These are phyloP conservation scores for Neolamprologus longior DNA, from an alignment of 2,113 vertebrate species.

Conservation along the genomic window DNA sequence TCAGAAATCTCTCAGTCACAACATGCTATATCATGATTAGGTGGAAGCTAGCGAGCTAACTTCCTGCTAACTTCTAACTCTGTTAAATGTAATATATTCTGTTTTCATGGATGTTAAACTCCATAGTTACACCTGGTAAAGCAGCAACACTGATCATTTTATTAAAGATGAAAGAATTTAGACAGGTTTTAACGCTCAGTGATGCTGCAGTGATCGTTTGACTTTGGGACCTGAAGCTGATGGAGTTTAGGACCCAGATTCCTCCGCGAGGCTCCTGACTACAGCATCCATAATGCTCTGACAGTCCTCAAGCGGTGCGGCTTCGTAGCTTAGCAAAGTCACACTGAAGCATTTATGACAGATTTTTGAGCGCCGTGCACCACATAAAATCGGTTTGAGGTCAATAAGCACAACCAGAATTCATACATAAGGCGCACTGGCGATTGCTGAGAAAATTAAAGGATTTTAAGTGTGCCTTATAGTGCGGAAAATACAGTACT, in stretches of 20 bases:
- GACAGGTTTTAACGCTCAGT: not conserved
- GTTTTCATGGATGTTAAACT: not conserved
- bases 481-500: not conserved
- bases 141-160: not conserved
- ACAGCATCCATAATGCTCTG: not conserved
- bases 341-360: not conserved
- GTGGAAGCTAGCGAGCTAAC: not conserved
- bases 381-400: not conserved
- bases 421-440: not conserved
- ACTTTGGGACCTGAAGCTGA: accelerated
- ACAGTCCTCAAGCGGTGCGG: accelerated
- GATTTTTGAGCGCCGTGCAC: not conserved
- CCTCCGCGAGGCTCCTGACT: not conserved
- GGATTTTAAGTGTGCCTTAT: not conserved
- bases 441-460: not conserved
- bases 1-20: not conserved
- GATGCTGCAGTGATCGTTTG: accelerated
- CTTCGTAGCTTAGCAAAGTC: not conserved
- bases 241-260: not conserved
- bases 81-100: accelerated
- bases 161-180: not conserved
- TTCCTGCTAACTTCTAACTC: not conserved
- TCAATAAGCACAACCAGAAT: not conserved
- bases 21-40: not conserved
- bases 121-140: not conserved